phyloP scores from a whole-genome alignment of 2,113 vertebrate genomes.

The Bambusicola thoracicus region DNA sequence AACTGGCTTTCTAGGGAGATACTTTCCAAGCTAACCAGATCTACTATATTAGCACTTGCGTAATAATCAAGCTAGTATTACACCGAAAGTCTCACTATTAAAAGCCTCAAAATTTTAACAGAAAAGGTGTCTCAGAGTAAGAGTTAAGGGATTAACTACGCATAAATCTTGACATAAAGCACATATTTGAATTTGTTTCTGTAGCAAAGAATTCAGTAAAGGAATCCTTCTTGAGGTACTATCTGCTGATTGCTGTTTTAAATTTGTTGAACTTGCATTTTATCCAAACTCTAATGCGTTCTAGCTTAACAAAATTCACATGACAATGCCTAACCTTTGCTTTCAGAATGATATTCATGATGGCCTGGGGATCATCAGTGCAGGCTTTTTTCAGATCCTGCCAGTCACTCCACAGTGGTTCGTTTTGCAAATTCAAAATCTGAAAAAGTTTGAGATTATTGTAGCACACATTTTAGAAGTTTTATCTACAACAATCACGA shows the following conservation, averaged over 20 bases:
- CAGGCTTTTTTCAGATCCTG: conserved; percentile 88
- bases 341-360: conserved; percentile 86
- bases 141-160: neutral
- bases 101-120: neutral
- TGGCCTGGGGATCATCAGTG: conserved; percentile 76
- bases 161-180: neutral
- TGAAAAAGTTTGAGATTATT: conserved; percentile 62
- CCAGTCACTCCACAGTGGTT: conserved; percentile 86
- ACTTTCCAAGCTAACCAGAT: neutral
- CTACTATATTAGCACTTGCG: neutral
- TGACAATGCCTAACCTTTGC: conserved; percentile 80
- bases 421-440: conserved; percentile 85
- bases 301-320: neutral
- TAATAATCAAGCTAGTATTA: neutral
- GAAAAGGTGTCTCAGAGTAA: neutral
- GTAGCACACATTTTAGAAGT: neutral
- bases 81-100: neutral
- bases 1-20: neutral
- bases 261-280: neutral
- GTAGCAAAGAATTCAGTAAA: neutral
- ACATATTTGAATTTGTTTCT: neutral
- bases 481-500: neutral
- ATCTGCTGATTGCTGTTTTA: neutral
- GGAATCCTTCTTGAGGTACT: neutral
- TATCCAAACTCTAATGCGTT: neutral